phyloP scores from a whole-genome alignment of 2,113 vertebrate genomes.

The Leptodactylus fuscus region DNA sequence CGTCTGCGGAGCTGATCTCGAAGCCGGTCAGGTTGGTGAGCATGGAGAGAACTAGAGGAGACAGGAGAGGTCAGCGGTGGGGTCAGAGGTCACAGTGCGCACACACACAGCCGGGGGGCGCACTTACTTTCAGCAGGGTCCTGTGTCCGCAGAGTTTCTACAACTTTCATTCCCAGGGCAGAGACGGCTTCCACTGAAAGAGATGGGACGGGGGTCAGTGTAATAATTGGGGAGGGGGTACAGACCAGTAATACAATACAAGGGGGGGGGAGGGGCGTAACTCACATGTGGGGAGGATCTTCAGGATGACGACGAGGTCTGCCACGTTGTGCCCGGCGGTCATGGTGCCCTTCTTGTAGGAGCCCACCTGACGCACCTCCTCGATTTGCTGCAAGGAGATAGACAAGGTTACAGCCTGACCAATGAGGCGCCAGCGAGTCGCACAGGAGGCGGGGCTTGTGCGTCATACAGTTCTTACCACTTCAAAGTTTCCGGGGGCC shows the following conservation, averaged over 20 bases:
- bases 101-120: rapidly evolving
- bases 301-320: slow-evolving; percentile 94
- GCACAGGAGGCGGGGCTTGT: rapidly evolving
- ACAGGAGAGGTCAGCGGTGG: rapidly evolving
- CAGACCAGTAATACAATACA: no score
- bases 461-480: slow-evolving; percentile 77
- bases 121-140: slow-evolving; percentile 88
- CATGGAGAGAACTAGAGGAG: slow-evolving; percentile 89
- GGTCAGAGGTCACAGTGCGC: no score
- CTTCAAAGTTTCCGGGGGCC: slow-evolving; percentile 95
- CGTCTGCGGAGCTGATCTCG: slow-evolving; percentile 93
- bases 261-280: slow-evolving; percentile 1
- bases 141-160: slow-evolving; percentile 91
- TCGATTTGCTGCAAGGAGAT: slow-evolving; percentile 88
- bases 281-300: slow-evolving; percentile 95
- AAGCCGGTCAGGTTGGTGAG: slow-evolving; percentile 96
- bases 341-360: slow-evolving; percentile 99
- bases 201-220: neutral
- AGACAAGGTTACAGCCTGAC: neutral
- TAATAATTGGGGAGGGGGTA: neutral
- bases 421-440: neutral
- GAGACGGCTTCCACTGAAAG: slow-evolving; percentile 93
- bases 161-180: slow-evolving; percentile 93
- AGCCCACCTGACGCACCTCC: slow-evolving; percentile 96
- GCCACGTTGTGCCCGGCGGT: slow-evolving; percentile 95